Base-by-base conservation (phyloP, 1,140 invertebrate species). In the Rhagoletis zephyria region DNA sequence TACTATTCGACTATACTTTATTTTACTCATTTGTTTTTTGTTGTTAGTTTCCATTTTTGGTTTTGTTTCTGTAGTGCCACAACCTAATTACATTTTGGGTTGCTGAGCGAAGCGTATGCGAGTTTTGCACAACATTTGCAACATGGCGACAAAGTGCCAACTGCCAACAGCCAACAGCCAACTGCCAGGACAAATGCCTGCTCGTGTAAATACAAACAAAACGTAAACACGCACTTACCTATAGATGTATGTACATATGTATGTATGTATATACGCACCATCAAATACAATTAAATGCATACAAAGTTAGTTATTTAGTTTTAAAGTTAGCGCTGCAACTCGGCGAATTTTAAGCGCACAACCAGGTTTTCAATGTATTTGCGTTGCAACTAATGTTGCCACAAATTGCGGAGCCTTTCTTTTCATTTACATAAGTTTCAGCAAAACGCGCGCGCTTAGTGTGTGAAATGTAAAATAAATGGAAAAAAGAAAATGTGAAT, bases 41-140 rank as follows among this genome's bases (percentile, higher is more conserved):
- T 42, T 81, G 56, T 16, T 81, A 81, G 19, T 67, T 63, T 63
- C n/a, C 12, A 19, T 67, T 40, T 81, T 51, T n/a, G 74, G 16
- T 81, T 81, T 81, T 56, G 74, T 56, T 81, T 81, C 56, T 56
- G 74, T 56, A 81, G 16, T n/a, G 74, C 48, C 74, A 81, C 74
- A 81, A 81, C 48, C 74, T 81, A 56, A 81, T 81, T 81, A 81
- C 74, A 81, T 81, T 81, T 81, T n/a, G 30, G 74, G 48, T 81
- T 81, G 74, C 56, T 81, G 64, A 14, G 10, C 48, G 74, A 81
- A 56, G 48, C 74, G 9, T 81, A 6, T 30, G 16, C 48, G n/a
- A 45, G 10, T 4, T 48, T 40, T 45, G 67, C 42, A 42, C 67
- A 48, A 40, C 65, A 9, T 67, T 67, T 67, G 65, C 65, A 67